Percentiles rank a stretch among this genome's conserved stretches.
These are phyloP conservation scores for Podocnemis expansa DNA, from an alignment of 2,113 vertebrate genomes.

Conservation along the genomic window DNA sequence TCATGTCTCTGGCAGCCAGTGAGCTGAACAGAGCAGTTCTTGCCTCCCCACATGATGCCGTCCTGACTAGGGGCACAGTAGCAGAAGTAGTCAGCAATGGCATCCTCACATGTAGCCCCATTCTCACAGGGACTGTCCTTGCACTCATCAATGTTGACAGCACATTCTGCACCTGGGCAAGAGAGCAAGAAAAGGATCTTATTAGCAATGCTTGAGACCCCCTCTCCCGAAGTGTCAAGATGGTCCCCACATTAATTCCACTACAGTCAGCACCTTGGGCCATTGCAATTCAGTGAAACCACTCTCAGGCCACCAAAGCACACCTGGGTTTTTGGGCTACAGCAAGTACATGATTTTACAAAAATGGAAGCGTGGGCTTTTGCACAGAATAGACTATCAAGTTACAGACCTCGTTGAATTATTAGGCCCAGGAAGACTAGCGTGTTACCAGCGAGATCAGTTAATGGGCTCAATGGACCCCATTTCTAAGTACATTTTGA, in stretches of 20 bases:
- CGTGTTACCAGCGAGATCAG: background rate
- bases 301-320: background rate
- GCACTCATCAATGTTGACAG: slow-evolving; percentile 90
- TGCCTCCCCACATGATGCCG: slow-evolving; percentile 86
- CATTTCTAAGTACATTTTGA: background rate
- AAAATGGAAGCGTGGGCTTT: background rate
- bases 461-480: background rate
- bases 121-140: slow-evolving; percentile 89
- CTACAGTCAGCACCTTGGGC: background rate
- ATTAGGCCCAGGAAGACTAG: background rate
- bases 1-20: slow-evolving; percentile 83
- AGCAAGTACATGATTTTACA: background rate
- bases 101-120: slow-evolving; percentile 86
- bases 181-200: slow-evolving; percentile 49
- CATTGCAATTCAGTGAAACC: background rate
- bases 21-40: slow-evolving; percentile 85
- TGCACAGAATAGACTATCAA: background rate
- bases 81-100: slow-evolving; percentile 85
- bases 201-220: background rate
- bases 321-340: background rate
- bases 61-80: slow-evolving; percentile 77
- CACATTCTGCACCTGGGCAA: slow-evolving; percentile 85
- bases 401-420: background rate
- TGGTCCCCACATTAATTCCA: background rate
- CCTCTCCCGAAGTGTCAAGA: background rate